A percentile compares a stretch with the other conserved stretches of the same genome.
Evolutionary conservation across 2,888 invertebrate genomes (phyloP).

Genomic region (Marasmarcha lunaedactyla): DNA sequence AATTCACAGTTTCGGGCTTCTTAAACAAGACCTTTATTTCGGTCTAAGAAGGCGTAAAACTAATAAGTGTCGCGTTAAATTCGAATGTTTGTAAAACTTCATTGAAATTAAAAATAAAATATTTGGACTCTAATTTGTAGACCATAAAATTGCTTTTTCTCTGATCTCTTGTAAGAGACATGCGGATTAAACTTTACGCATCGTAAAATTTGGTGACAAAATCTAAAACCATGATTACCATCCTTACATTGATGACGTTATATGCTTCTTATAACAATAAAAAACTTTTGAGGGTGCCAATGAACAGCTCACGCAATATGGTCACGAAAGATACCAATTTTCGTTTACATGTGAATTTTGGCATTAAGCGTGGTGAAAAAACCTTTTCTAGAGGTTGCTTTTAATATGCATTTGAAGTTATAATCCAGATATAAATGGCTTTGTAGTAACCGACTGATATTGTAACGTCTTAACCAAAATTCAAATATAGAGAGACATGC

Average conservation of each 20-base stretch:
- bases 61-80: constrained; percentile 58
- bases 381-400: too few species aligned
- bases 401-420: too few species aligned
- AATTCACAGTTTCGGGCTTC: constrained; percentile 46
- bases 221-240: constrained; percentile 38
- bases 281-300: constrained; percentile 25
- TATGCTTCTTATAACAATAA: constrained; percentile 20
- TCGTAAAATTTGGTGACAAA: constrained; percentile 30
- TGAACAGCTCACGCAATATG: constrained; percentile 15
- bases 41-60: constrained; percentile 37
- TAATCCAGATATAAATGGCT: too few species aligned
- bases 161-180: not conserved
- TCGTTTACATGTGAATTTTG: constrained; percentile 16
- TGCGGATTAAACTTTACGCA: constrained; percentile 30
- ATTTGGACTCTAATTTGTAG: not conserved
- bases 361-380: too few species aligned
- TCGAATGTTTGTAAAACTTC: constrained; percentile 37
- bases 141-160: not conserved
- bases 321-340: constrained; percentile 27
- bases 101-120: not conserved
- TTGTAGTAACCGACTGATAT: too few species aligned
- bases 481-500: too few species aligned
- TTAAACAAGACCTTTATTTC: constrained; percentile 16
- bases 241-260: constrained; percentile 21
- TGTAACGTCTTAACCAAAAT: too few species aligned